phyloP scores from a whole-genome alignment of 2,888 invertebrate genomes.

The Salpingus planirostris region DNA sequence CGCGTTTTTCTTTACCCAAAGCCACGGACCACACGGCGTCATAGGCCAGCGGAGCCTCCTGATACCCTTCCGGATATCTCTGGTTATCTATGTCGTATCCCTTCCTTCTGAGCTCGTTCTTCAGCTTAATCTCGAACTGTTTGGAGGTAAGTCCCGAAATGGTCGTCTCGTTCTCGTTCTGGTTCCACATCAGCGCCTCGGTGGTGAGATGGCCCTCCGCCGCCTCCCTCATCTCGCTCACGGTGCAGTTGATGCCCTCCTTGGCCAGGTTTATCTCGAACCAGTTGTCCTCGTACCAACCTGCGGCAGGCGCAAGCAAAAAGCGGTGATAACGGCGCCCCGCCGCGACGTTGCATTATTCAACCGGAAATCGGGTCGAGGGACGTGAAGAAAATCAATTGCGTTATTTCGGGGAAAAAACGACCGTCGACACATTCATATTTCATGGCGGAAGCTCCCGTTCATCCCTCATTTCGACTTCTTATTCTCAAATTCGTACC shows the following conservation, averaged over 20 bases:
- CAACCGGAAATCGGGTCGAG: slow-evolving; percentile 2
- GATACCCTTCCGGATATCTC: slow-evolving; percentile 87
- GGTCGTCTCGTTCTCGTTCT: slow-evolving; percentile 81
- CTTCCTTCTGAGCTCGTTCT: slow-evolving; percentile 67
- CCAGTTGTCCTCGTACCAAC: slow-evolving; percentile 99
- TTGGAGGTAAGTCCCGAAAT: slow-evolving; percentile 94
- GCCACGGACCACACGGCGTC: slow-evolving; percentile 99
- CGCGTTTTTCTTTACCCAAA: slow-evolving; percentile 51
- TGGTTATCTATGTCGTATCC: slow-evolving; percentile 82
- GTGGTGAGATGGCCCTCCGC: slow-evolving; percentile 98
- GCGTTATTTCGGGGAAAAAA: too few species aligned
- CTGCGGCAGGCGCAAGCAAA: slow-evolving; percentile 43
- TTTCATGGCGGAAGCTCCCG: too few species aligned
- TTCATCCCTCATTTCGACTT: too few species aligned
- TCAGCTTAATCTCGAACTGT: slow-evolving; percentile 79
- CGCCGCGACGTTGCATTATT: slow-evolving; percentile 6
- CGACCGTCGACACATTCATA: too few species aligned
- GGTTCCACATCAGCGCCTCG: slow-evolving; percentile 98
- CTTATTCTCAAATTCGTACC: too few species aligned
- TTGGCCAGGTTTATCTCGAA: slow-evolving; percentile 80
- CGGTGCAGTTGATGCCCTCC: slow-evolving; percentile 85
- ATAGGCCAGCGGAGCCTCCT: slow-evolving; percentile 97
- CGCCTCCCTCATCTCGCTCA: slow-evolving; percentile 86
- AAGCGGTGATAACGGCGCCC: slow-evolving; percentile 1
- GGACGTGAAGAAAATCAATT: too few species aligned